Base-by-base conservation (phyloP, 1,140 invertebrate genomes). In the Palaemon carinicauda region DNA sequence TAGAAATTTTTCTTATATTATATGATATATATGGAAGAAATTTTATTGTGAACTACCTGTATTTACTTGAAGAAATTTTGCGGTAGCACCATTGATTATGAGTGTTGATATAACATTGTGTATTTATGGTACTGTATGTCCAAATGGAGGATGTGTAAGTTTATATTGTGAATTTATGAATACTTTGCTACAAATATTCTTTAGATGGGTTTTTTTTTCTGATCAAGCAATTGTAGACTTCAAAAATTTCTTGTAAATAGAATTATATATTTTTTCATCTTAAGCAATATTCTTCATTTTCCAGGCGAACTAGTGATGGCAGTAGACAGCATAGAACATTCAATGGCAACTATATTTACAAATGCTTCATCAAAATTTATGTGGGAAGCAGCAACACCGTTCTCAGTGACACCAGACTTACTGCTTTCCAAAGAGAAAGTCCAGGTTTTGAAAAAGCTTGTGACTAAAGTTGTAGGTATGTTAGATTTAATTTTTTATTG, bases 301-400 rank as follows among this genome's bases (percentile, higher is more conserved):
- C 41, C 73, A 93, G 94, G 94, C 10, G 93, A 95, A 87, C 92
- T 95, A 79, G 91, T 94, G 54, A 90, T 88, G 75, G 87, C 87
- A 21, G 75, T 88, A 29, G 87, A 88, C 29, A 80, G 53, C 33
- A 83, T 74, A 21, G 87, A 88, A 69, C 80, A 88, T 41, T 78
- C 80, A 31, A 71, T 88, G 54, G 77, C 80, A 1, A 83, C 87
- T 10, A 56, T 77, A 7, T 83, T 88, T 24, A 73, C 75, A 5
- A 88, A 60, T 54, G 56, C 65, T 41, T 73, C 81, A 10, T 15
- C 54, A 3, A 78, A 69, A 21, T 54, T 83, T 27, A 79, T 14
- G 19, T 82, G 80, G 80, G 54, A 88, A 29, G 24, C 80, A 29
- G 15, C 65, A 33, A 74, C 80, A 19, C 54, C 80, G 7, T 88